A percentile compares a stretch with the other conserved stretches of the same genome.
Conservation (phyloP, 2,888 invertebrate genomes). For the Temnothorax unifasciatus region DNA sequence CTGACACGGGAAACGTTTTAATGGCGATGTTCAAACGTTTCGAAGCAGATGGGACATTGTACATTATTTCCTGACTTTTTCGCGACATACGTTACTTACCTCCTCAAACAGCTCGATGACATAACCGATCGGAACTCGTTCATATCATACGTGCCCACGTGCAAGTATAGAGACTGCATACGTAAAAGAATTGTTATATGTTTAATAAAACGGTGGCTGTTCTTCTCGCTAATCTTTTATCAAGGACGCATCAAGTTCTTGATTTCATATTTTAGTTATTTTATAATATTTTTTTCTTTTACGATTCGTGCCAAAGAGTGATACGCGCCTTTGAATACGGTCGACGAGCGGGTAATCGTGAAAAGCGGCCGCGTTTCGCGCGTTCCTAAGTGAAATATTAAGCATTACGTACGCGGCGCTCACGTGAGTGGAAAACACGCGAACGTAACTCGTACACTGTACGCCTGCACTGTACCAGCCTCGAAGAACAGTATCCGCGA, state of each 20-base stretch:
- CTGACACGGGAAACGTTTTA: constrained; percentile 36
- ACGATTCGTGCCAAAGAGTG: not conserved
- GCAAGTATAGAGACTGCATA: not conserved
- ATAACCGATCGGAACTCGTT: constrained; percentile 52
- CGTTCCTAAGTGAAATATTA: constrained; percentile 58
- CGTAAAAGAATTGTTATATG: not conserved
- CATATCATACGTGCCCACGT: constrained; percentile 43
- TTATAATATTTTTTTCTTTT: not conserved
- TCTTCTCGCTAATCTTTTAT: constrained; percentile 13
- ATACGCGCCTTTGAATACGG: not conserved
- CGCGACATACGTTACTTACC: constrained; percentile 31
- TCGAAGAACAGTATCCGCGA: constrained; percentile 40
- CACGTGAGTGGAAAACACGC: constrained; percentile 54
- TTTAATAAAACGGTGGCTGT: not conserved
- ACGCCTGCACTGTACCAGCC: constrained; percentile 3
- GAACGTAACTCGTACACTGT: constrained; percentile 25
- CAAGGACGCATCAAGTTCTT: not conserved
- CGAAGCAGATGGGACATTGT: constrained; percentile 25
- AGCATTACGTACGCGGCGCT: constrained; percentile 50
- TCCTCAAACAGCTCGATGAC: constrained; percentile 38
- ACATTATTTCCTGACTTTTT: constrained; percentile 27
- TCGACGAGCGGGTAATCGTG: constrained; percentile 30
- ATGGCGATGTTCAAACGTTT: constrained; percentile 34
- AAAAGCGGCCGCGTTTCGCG: constrained; percentile 39
- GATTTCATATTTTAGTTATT: not conserved